phyloP scores from a whole-genome alignment of 2,113 vertebrate species.

The Ptilonorhynchus violaceus region DNA sequence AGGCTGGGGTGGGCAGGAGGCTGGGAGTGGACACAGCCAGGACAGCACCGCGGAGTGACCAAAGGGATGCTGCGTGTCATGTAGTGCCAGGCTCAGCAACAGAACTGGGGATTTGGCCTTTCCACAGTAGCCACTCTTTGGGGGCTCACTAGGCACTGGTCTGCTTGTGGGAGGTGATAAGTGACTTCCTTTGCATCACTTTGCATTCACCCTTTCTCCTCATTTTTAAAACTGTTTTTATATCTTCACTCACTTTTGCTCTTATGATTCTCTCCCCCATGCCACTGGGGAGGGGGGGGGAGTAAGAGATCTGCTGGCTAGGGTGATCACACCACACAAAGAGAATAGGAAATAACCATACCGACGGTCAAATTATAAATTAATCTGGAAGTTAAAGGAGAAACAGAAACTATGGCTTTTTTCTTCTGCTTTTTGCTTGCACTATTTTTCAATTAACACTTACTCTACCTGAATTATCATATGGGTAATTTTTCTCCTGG shows the following conservation, averaged over 20 bases:
- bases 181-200: not conserved
- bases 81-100: not conserved
- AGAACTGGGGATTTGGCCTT: too few relatives aligned
- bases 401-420: not conserved
- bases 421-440: not conserved
- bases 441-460: not conserved
- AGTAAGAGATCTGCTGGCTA: not conserved
- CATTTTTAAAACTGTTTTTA: not conserved
- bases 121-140: not conserved
- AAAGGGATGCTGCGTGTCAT: accelerated
- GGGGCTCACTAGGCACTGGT: not conserved
- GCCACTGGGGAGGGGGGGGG: too few relatives aligned
- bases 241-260: not conserved
- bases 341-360: not conserved
- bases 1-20: not conserved
- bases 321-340: not conserved
- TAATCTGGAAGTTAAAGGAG: not conserved
- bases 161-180: not conserved
- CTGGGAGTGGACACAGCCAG: not conserved
- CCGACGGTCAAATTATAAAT: not conserved
- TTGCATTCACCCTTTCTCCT: not conserved
- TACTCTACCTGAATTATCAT: not conserved
- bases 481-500: not conserved
- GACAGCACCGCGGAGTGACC: not conserved
- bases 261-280: not conserved